phyloP scores from a whole-genome alignment of 2,113 vertebrate species.

The Phocoena phocoena region DNA sequence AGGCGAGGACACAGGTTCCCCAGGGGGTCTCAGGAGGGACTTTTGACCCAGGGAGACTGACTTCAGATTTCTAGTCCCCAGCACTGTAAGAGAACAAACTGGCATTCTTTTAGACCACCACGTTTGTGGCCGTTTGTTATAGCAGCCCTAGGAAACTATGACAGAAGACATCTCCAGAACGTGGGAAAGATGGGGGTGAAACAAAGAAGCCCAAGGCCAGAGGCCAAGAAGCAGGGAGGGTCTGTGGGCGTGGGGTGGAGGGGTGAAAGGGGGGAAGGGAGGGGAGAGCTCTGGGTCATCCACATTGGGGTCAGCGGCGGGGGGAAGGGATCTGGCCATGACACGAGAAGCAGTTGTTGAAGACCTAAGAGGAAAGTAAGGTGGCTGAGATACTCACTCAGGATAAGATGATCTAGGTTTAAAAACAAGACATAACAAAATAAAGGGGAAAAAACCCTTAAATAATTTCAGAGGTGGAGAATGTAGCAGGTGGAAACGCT shows the following conservation, averaged over 20 bases:
- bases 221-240: not conserved
- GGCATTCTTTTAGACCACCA: too few relatives aligned
- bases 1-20: not conserved
- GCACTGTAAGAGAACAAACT: not conserved
- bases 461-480: not conserved
- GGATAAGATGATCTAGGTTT: not conserved
- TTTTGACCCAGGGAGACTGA: not conserved
- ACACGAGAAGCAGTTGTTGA: not conserved
- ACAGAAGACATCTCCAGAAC: not conserved
- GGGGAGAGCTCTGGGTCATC: not conserved
- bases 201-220: not conserved
- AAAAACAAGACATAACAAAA: not conserved
- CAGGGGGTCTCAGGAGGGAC: not conserved
- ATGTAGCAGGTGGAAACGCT: not conserved
- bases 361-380: not conserved
- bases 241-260: too few relatives aligned
- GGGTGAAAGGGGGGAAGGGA: too few relatives aligned
- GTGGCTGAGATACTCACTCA: not conserved
- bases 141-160: not conserved
- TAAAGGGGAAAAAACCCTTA: not conserved
- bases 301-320: rapidly evolving
- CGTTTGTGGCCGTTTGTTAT: not conserved
- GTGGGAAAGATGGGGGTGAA: not conserved
- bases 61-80: not conserved
- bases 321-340: not conserved